Base-by-base conservation (phyloP, 2,888 invertebrate genomes). In the Shargacucullia verbasci region DNA sequence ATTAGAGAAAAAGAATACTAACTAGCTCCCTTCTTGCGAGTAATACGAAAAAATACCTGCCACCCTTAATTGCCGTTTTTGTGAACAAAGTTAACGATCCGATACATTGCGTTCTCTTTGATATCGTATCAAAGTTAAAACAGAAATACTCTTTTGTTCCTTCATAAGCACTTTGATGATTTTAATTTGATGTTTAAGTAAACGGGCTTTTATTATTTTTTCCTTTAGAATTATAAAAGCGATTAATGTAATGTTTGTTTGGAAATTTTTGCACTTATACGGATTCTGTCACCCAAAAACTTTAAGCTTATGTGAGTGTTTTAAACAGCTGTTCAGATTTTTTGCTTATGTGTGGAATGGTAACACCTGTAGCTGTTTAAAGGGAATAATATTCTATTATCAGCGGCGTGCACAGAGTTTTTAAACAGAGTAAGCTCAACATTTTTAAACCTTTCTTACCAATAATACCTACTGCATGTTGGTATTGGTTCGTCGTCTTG, bases 191-290 rank as follows among this genome's bases (percentile, higher is more conserved):
- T 12, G 15, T 13, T 11, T 29, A 20, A 35, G 11, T 34, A 20
- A 38, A n/a, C 9, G 11, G 9, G 4, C 38, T 50, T 37, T 15
- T 43, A 49, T 55, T 38, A 53, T 52, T 65, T 47, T 70, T 73
- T 54, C 40, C 20, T 3, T 7, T 25, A 56, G 46, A 65, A 48
- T 59, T 59, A 55, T 59, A 65, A 73, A 73, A 70, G 56, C 48
- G 65, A 49, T 52, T 15, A 31, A n/a, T 49, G 15, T 41, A 33
- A 47, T 45, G 20, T 50, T 46, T 50, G 34, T 59, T 53, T 52
- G 29, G 6, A 29, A 58, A 46, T 20, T 20, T n/a, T n/a, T n/a
- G 7, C 48, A 47, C 14, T 46, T 57, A 41, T 55, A 47, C 25
- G 37, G 37, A 35, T 45, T 54, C 29, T 15, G 1, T 10, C 14